phyloP scores from a whole-genome alignment of 1,140 invertebrate genomes.

The Bombus huntii region DNA sequence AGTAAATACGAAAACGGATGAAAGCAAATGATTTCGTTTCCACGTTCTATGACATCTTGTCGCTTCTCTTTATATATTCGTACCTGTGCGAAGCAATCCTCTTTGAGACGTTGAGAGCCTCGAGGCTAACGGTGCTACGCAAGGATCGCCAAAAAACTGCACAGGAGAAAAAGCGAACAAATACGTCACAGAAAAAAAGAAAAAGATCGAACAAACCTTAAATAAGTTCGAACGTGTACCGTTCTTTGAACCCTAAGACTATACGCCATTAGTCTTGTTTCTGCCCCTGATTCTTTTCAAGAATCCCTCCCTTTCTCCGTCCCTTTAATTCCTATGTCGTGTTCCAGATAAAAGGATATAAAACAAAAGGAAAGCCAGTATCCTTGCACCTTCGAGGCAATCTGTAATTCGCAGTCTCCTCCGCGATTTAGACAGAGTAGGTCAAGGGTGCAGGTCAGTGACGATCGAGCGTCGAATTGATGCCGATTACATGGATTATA shows the following conservation, averaged over 20 bases:
- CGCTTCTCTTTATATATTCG: conserved; percentile 2
- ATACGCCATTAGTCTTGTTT: neutral
- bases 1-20: neutral
- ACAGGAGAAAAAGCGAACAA: neutral
- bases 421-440: neutral
- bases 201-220: neutral
- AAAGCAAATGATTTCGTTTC: conserved; percentile 10
- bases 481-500: conserved; percentile 7
- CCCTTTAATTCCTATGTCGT: neutral
- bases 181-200: neutral
- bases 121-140: neutral
- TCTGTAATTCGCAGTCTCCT: neutral
- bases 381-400: neutral
- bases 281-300: neutral
- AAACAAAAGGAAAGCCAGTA: neutral
- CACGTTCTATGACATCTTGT: neutral
- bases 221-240: neutral
- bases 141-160: neutral
- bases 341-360: neutral
- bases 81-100: conserved; percentile 12
- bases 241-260: neutral
- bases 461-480: neutral
- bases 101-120: conserved; percentile 25
- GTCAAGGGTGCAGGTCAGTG: conserved; percentile 30
- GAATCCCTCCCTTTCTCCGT: no score